A percentile compares a stretch with the other conserved stretches of the same genome.
Conservation (phyloP, 2,888 invertebrate genomes). For the Aspidiotus rigidus region DNA sequence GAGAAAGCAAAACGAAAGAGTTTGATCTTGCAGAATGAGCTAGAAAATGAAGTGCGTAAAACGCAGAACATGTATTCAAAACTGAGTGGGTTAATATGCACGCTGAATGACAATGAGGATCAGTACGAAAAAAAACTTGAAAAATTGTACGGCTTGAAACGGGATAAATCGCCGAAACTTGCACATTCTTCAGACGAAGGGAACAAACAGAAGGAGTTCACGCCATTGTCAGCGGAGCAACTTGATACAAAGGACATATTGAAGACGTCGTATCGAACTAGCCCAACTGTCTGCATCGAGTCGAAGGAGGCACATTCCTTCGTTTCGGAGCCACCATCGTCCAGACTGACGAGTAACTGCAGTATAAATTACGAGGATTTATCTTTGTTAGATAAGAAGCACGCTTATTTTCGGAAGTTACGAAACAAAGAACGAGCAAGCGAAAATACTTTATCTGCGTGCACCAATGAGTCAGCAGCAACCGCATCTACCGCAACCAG, state of each 20-base stretch:
- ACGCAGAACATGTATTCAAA: conserved; percentile 23
- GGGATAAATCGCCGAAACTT: too few relatives aligned
- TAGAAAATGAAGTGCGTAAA: conserved; percentile 28
- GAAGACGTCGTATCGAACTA: too few relatives aligned
- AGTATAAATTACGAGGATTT: conserved; percentile 3
- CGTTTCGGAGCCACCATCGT: background rate
- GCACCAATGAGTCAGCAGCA: background rate
- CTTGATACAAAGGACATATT: too few relatives aligned
- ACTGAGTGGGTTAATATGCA: conserved; percentile 17
- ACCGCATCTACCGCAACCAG: conserved; percentile 14
- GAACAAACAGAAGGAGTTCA: too few relatives aligned
- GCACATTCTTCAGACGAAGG: too few relatives aligned
- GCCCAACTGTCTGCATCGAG: too few relatives aligned
- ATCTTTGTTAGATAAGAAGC: conserved; percentile 22
- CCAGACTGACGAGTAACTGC: background rate
- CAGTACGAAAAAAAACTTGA: conserved; percentile 24
- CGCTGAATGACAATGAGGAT: conserved; percentile 18
- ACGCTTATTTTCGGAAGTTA: conserved; percentile 16
- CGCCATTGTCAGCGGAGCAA: too few relatives aligned
- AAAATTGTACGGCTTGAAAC: conserved; percentile 16
- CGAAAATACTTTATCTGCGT: background rate
- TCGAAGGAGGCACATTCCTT: too few relatives aligned
- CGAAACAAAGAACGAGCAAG: background rate
- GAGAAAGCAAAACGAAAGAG: conserved; percentile 15
- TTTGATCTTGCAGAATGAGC: conserved; percentile 19